These are phyloP conservation scores for Protonibea diacanthus DNA, from an alignment of 2,797 vertebrate species.

Conservation along the genomic window DNA sequence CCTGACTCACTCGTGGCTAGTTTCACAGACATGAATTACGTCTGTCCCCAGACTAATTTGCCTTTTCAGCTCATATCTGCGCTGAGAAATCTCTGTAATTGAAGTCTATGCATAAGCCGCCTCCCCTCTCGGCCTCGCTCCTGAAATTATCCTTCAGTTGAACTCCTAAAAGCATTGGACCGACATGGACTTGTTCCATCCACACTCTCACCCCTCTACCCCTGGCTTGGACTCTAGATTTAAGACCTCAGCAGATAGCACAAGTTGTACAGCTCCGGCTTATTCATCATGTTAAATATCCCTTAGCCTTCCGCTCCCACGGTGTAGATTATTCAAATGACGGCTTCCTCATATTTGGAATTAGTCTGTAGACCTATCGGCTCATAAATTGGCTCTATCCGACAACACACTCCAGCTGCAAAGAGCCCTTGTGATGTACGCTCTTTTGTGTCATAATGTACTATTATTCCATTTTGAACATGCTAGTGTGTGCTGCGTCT, in stretches of 20 bases:
- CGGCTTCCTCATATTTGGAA: conserved; percentile 73
- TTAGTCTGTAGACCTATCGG: conserved; percentile 68
- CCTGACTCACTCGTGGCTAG: conserved; percentile 56
- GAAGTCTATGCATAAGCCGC: conserved; percentile 37
- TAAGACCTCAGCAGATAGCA: conserved; percentile 69
- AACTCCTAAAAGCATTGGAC: conserved; percentile 30
- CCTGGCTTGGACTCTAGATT: conserved; percentile 57
- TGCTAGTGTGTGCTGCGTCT: conserved; percentile 62
- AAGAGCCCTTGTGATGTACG: conserved; percentile 67
- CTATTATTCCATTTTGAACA: conserved; percentile 77
- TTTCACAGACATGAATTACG: conserved; percentile 72
- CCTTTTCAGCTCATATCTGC: conserved; percentile 62
- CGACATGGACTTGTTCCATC: conserved; percentile 31
- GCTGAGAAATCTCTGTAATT: conserved; percentile 65
- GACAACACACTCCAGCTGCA: conserved; percentile 57
- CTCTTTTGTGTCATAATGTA: conserved; percentile 71
- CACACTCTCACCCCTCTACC: conserved; percentile 16
- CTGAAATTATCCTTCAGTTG: conserved; percentile 33
- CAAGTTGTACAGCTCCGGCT: conserved; percentile 53
- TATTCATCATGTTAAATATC: conserved; percentile 79
- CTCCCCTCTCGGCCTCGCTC: conserved; percentile 45
- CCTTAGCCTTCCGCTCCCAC: conserved; percentile 59
- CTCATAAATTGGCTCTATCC: conserved; percentile 69
- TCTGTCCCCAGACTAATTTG: conserved; percentile 65
- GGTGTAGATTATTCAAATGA: conserved; percentile 79